Base-by-base conservation (phyloP, 2,888 invertebrate species). In the Apantesis nais region DNA sequence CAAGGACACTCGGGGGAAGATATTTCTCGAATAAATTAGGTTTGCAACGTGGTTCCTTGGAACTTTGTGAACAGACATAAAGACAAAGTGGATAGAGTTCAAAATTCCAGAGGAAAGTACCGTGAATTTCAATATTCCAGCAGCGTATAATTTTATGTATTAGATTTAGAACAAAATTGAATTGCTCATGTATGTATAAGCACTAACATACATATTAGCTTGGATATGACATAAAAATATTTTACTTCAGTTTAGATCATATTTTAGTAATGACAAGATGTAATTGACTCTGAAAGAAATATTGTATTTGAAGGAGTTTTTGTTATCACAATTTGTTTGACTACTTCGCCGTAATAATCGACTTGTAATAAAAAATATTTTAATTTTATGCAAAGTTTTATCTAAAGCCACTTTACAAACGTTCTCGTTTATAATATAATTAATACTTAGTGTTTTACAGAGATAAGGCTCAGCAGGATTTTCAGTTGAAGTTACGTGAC, bases 21-120 rank as follows among this genome's bases (percentile, higher is more conserved):
- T 67, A 60, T 78, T 67, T 66, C 39, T 29, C 76, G 72, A 78
- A 75, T 72, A 78, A 69, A 71, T 71, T 44, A n/a, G 8, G 19
- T 64, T 78, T 62, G 14, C 48, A 48, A 58, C 16, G 34, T 55
- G 34, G 44, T 29, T 70, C 58, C 44, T 58, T 31, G 58, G 31
- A 69, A 74, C 52, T 74, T 71, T 60, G 55, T 65, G 37, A 62
- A 67, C 66, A 66, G 68, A 74, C 58, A 66, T 61, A 73, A 62
- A 44, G 69, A 68, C 66, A 72, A 48, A 74, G 22, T 71, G 8
- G 16, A 58, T 71, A 67, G 67, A 63, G 71, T 60, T n/a, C 63
- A 63, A 67, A 68, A 61, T n/a, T 48, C 67, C 61, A 44, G 44
- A 41, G 58, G n/a, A 25, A 29, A 60, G 71, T 60, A 64, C 44